Evolutionary conservation across 2,888 invertebrate species (phyloP).

Genomic region (Leptinotarsa peninsularis): DNA sequence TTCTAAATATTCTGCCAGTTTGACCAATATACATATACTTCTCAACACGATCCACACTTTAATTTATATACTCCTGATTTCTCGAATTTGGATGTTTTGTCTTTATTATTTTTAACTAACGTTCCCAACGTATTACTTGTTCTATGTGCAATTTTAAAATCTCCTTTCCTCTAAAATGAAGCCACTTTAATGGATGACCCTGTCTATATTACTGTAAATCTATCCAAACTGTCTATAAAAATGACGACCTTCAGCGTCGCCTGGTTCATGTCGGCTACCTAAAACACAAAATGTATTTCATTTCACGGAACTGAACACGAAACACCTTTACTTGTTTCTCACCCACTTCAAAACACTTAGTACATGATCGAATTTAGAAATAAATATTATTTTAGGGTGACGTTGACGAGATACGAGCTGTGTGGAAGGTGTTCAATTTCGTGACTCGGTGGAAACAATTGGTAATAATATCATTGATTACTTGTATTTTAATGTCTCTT

Average conservation of each 20-base stretch:
- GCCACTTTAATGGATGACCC: neutral
- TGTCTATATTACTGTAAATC: neutral
- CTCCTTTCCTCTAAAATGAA: too few relatives aligned
- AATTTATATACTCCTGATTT: too few relatives aligned
- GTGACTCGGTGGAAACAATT: too few relatives aligned
- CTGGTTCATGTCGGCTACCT: conserved; percentile 19
- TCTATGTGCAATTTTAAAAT: too few relatives aligned
- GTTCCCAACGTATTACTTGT: too few relatives aligned
- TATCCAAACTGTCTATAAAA: conserved; percentile 12
- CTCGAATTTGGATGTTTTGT: too few relatives aligned
- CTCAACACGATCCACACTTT: too few relatives aligned
- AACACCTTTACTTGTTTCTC: conserved; percentile 33
- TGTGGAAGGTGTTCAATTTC: neutral
- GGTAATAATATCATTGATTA: too few relatives aligned
- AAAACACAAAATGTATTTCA: conserved; percentile 21
- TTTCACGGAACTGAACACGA: conserved; percentile 22
- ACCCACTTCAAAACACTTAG: conserved; percentile 38
- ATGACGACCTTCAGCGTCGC: conserved; percentile 6
- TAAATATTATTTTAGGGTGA: conserved; percentile 42
- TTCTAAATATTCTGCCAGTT: too few relatives aligned
- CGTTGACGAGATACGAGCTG: conserved; percentile 31
- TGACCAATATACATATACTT: too few relatives aligned
- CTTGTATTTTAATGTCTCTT: too few relatives aligned
- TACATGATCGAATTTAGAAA: conserved; percentile 39
- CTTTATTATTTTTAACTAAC: too few relatives aligned